Percentiles rank a stretch among this genome's conserved stretches.
phyloP scores from a whole-genome alignment of 2,797 vertebrate genomes.

The Pempheris klunzingeri region DNA sequence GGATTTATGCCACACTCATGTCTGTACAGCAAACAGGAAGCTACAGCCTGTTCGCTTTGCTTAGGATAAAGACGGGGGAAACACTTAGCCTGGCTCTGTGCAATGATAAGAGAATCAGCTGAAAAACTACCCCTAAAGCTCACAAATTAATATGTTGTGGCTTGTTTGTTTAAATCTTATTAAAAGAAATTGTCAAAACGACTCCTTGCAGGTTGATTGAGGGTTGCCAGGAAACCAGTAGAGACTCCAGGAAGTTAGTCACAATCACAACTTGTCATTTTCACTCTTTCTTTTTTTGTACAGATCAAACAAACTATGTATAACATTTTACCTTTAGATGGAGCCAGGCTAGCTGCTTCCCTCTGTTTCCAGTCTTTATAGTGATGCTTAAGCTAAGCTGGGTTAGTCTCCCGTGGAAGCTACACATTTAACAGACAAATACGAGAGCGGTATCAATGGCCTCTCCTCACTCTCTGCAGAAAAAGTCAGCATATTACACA shows the following conservation, averaged over 20 bases:
- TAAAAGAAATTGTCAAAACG: slow-evolving; percentile 7
- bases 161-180: slow-evolving; percentile 10
- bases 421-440: not conserved
- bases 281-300: not conserved
- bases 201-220: not conserved
- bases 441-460: not conserved
- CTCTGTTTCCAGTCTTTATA: not conserved
- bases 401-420: too few species aligned
- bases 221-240: not conserved
- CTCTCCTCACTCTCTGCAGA: not conserved
- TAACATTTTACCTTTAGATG: not conserved
- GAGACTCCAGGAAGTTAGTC: not conserved
- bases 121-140: not conserved
- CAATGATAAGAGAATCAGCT: not conserved
- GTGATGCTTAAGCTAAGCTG: slow-evolving; percentile 4
- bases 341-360: not conserved
- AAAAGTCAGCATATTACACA: not conserved
- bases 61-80: not conserved
- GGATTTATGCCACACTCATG: not conserved
- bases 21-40: not conserved
- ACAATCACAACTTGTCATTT: not conserved
- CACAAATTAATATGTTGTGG: not conserved
- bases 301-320: not conserved
- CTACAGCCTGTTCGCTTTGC: not conserved
- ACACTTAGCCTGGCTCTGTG: not conserved